Evolutionary conservation across 1,140 invertebrate species (phyloP).

Genomic region (Solen grandis): DNA sequence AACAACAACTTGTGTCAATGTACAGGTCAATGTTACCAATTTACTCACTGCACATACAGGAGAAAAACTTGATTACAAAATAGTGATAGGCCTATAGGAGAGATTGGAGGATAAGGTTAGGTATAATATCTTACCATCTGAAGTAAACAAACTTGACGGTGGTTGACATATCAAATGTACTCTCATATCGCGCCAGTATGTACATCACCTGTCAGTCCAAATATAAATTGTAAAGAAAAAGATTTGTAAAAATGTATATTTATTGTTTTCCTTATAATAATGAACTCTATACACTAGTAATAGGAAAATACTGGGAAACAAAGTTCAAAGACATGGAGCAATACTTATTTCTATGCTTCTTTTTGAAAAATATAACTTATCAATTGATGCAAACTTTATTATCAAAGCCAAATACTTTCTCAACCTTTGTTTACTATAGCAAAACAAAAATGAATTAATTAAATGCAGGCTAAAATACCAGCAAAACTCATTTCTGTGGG

Average conservation of each 20-base stretch:
- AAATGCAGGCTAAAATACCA: too few relatives aligned
- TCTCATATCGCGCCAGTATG: constrained; percentile 68
- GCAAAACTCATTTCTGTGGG: too few relatives aligned
- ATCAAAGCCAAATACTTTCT: too few relatives aligned
- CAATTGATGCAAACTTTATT: not conserved
- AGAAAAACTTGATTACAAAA: too few relatives aligned
- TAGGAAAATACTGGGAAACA: constrained; percentile 4
- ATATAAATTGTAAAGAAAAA: constrained; percentile 1
- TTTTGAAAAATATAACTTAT: not conserved
- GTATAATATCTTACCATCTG: constrained; percentile 77
- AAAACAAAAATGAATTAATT: too few relatives aligned
- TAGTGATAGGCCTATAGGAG: too few relatives aligned
- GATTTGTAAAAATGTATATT: not conserved
- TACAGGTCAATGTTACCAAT: too few relatives aligned
- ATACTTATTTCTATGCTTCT: not conserved
- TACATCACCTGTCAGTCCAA: constrained; percentile 73
- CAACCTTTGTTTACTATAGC: too few relatives aligned
- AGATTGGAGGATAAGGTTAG: too few relatives aligned
- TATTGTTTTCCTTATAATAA: not conserved
- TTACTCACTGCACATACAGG: too few relatives aligned
- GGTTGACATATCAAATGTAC: constrained; percentile 72
- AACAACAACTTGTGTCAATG: too few relatives aligned
- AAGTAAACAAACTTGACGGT: constrained; percentile 77
- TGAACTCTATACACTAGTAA: not conserved
- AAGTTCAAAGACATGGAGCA: not conserved